phyloP scores from a whole-genome alignment of 1,140 invertebrate genomes.

The Cylas formicarius region DNA sequence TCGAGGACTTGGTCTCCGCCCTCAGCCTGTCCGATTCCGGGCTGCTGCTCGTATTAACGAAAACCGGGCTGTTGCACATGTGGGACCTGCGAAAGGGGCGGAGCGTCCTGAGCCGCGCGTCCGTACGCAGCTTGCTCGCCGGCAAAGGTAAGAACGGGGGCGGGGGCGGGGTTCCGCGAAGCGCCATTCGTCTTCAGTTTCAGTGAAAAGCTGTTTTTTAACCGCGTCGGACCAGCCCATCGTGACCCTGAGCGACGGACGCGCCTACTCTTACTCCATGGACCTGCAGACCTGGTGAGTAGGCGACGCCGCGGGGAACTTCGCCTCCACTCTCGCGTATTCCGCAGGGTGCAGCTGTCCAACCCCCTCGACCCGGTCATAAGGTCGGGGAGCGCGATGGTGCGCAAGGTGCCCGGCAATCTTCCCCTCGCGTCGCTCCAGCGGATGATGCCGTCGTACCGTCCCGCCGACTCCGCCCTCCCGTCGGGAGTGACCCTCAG shows the following conservation, averaged over 20 bases:
- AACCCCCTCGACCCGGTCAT: constrained; percentile 46
- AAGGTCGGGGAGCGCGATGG: constrained; percentile 36
- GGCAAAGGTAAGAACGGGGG: constrained; percentile 40
- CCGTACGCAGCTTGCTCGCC: constrained; percentile 43
- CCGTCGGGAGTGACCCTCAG: constrained; percentile 52
- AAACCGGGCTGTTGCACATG: constrained; percentile 39
- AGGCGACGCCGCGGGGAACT: background rate
- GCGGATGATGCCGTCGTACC: constrained; percentile 29
- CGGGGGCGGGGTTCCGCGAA: background rate
- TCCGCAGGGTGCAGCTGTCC: constrained; percentile 43
- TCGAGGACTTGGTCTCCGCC: constrained; percentile 36
- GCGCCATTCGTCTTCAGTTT: constrained; percentile 40
- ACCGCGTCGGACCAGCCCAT: constrained; percentile 56
- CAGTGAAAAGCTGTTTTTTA: constrained; percentile 52
- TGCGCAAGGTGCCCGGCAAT: constrained; percentile 24
- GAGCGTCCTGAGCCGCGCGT: constrained; percentile 39
- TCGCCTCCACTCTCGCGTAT: too few species aligned
- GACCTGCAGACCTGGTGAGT: constrained; percentile 60
- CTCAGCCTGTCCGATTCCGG: constrained; percentile 32
- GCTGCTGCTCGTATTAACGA: constrained; percentile 39
- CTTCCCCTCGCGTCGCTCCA: constrained; percentile 38
- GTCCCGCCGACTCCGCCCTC: constrained; percentile 32
- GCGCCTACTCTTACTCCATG: constrained; percentile 58
- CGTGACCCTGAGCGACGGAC: constrained; percentile 58
- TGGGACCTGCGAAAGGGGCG: constrained; percentile 37